These are phyloP conservation scores for Rhabditoides inermis DNA, from an alignment of 2,888 invertebrate genomes.

Conservation along the genomic window DNA sequence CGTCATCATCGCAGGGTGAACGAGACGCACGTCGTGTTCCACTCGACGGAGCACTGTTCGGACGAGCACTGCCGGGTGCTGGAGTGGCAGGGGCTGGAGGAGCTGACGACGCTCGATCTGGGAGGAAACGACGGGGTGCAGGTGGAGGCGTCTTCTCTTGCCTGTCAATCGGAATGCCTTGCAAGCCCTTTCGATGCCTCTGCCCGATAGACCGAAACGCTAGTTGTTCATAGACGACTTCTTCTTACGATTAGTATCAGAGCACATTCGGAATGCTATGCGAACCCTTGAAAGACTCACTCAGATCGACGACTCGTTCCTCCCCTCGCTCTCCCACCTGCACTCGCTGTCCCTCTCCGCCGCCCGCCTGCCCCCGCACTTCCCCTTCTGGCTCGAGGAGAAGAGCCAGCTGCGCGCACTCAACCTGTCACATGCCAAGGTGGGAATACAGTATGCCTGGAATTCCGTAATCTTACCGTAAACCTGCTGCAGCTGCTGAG, in stretches of 20 bases:
- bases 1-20: too few species aligned
- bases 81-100: constrained; percentile 13
- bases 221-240: too few species aligned
- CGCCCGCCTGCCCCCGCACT: constrained; percentile 15
- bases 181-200: too few species aligned
- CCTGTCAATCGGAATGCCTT: too few species aligned
- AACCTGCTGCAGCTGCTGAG: too few species aligned
- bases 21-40: constrained; percentile 25
- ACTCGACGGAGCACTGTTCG: constrained; percentile 8
- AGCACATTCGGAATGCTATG: too few species aligned
- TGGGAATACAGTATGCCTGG: too few species aligned
- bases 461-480: too few species aligned
- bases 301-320: constrained; percentile 18
- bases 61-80: constrained; percentile 7
- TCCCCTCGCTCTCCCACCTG: constrained; percentile 21
- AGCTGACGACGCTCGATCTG: constrained; percentile 31
- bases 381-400: constrained; percentile 24
- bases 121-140: constrained; percentile 26
- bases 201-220: too few species aligned
- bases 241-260: too few species aligned
- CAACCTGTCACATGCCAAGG: constrained; percentile 26
- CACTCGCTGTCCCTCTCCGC: constrained; percentile 21
- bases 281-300: too few species aligned
- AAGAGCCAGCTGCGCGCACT: constrained; percentile 18
- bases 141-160: constrained; percentile 22